Conservation (phyloP, 2,797 vertebrate genomes). For the Alexandromys oeconomus region DNA sequence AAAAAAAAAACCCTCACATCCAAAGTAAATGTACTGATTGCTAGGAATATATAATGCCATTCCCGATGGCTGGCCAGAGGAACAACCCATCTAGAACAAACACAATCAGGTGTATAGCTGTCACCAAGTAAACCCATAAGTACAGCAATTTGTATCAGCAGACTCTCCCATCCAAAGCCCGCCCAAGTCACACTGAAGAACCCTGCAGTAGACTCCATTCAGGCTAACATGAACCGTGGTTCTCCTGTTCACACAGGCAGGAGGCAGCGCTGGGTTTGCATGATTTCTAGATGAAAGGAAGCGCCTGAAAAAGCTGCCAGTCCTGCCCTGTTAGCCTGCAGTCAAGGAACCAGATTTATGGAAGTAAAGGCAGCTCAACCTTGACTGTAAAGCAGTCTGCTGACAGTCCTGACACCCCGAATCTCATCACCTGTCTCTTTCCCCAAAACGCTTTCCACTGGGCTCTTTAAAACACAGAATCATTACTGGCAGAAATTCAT, state of each 20-base stretch:
- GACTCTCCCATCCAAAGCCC: slow-evolving; percentile 54
- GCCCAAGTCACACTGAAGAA: slow-evolving; percentile 71
- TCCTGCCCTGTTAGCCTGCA: neutral
- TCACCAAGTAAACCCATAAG: slow-evolving; percentile 75
- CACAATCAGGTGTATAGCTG: slow-evolving; percentile 68
- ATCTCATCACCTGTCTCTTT: neutral
- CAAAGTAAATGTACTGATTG: slow-evolving; percentile 62
- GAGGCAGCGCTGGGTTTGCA: slow-evolving; percentile 77
- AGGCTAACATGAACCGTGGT: slow-evolving; percentile 64
- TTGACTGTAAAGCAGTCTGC: neutral
- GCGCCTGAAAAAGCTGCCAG: neutral
- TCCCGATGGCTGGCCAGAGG: slow-evolving; percentile 57
- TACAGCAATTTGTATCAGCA: slow-evolving; percentile 59
- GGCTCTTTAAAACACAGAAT: neutral
- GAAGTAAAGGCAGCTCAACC: neutral
- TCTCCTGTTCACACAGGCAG: slow-evolving; percentile 78
- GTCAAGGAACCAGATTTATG: neutral
- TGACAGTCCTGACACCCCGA: neutral
- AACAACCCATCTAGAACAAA: slow-evolving; percentile 72
- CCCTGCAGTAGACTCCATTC: slow-evolving; percentile 76
- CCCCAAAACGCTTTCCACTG: neutral
- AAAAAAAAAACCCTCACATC: slow-evolving; percentile 9
- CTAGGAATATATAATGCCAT: slow-evolving; percentile 24
- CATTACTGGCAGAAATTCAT: neutral
- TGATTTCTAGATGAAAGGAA: slow-evolving; percentile 70